Base-by-base conservation (phyloP, 2,888 invertebrate genomes). In the Nephrocerus scutellatus region DNA sequence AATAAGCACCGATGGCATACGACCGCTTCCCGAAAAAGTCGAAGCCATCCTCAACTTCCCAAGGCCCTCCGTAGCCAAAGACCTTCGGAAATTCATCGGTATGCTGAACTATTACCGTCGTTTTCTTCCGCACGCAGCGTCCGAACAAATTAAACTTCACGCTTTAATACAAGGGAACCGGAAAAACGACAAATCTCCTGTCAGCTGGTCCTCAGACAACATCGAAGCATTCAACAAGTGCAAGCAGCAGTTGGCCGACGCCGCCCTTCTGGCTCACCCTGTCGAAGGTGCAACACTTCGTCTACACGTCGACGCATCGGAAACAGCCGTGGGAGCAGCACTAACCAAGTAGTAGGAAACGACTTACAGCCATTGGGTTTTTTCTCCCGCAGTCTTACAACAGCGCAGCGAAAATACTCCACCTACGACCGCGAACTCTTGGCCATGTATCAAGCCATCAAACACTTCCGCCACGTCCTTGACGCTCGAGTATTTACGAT, bases 341-440 rank as follows among this genome's bases (percentile, higher is more conserved):
- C 18, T 47, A n/a, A 23, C 32, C 38, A n/a, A n/a, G n/a, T n/a
- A 6, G 23, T 44, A 10, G 40, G 43, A 21, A 43, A 45, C 25
- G 66, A 58, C 38, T 62, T 60, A 0, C n/a, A 62, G 44, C 65
- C 66, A 0, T 36, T 67, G 4, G 59, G 57, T 1, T 68, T 66
- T 36, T 66, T 59, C 38, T 64, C 62, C 2, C 48, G 47, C 24
- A 63, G 60, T 24, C 45, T 68, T 1, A 53, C 40, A 14, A 38
- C 51, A 5, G 39, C 60, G 0, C 57, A 70, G 41, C 31, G 22
- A n/a, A 63, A 60, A 6, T 69, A 66, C 31, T 58, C 61, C 12
- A 56, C 56, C 16, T 68, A 66, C 41, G 65, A 70, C 36, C 29
- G 63, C 5, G 63, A 66, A 46, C 51, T 69, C 0, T 46, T 66